Conservation (phyloP, 2,797 vertebrate genomes). For the Lepidocolaptes lacrymiger region DNA sequence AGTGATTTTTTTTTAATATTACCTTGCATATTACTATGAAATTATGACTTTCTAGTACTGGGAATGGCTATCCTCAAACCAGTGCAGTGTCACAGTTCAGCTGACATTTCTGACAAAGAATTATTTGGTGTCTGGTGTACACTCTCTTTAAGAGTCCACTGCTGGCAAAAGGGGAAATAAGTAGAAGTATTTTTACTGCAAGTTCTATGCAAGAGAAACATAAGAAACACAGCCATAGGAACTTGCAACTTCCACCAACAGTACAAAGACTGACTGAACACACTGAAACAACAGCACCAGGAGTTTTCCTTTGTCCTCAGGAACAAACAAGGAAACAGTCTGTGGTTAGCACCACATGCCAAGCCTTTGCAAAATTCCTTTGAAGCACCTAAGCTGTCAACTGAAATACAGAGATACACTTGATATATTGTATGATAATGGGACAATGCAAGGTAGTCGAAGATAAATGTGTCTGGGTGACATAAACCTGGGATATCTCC, state of each 20-base stretch:
- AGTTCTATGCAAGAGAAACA: constrained; percentile 18
- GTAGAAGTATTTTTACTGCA: constrained; percentile 52
- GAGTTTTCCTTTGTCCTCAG: constrained; percentile 34
- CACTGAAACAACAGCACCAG: background rate
- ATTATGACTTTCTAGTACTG: background rate
- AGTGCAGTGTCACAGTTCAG: background rate
- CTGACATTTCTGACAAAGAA: constrained; percentile 62
- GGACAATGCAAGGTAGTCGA: background rate
- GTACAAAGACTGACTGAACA: constrained; percentile 34
- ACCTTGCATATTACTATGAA: background rate
- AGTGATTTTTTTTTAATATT: background rate
- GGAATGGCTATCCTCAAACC: background rate
- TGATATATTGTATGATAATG: background rate
- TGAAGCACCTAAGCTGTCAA: background rate
- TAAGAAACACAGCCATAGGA: constrained; percentile 51
- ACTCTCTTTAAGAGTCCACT: constrained; percentile 26
- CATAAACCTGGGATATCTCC: background rate
- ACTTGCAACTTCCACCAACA: constrained; percentile 28
- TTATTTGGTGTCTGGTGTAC: constrained; percentile 22
- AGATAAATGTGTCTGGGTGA: background rate
- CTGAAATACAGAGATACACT: background rate
- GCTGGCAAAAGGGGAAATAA: constrained; percentile 58
- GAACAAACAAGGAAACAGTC: constrained; percentile 24
- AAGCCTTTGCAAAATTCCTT: background rate
- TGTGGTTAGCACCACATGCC: background rate